Evolutionary conservation across 1,140 invertebrate species (phyloP).

Genomic region (Theocolax elegans): DNA sequence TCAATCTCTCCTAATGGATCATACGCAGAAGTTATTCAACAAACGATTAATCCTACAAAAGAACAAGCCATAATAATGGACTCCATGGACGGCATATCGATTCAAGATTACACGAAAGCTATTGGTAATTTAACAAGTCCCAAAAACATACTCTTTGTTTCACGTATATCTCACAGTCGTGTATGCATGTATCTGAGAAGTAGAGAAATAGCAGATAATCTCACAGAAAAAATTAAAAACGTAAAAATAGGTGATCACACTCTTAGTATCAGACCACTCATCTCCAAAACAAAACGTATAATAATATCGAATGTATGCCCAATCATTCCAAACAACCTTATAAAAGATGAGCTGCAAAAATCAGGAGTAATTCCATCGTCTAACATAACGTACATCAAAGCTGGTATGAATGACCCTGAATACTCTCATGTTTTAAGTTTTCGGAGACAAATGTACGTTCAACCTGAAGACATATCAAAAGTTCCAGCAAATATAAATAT

Average conservation of each 20-base stretch:
- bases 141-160: constrained; percentile 31
- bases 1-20: too few relatives aligned
- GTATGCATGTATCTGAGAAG: constrained; percentile 39
- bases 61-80: constrained; percentile 23
- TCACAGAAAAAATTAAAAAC: constrained; percentile 18
- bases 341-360: too few relatives aligned
- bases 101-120: constrained; percentile 18
- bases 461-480: too few relatives aligned
- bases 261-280: constrained; percentile 31
- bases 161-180: constrained; percentile 41
- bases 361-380: too few relatives aligned
- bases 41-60: constrained; percentile 3
- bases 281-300: constrained; percentile 38
- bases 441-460: too few relatives aligned
- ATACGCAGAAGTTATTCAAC: background rate
- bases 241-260: constrained; percentile 24
- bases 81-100: constrained; percentile 2
- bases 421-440: too few relatives aligned
- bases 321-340: too few relatives aligned
- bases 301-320: too few relatives aligned
- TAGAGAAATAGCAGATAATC: constrained; percentile 29
- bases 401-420: too few relatives aligned
- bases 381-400: too few relatives aligned
- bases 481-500: too few relatives aligned
- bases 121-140: constrained; percentile 31